Base-by-base conservation (phyloP, 2,797 vertebrate genomes). In the Thalassophryne amazonica region DNA sequence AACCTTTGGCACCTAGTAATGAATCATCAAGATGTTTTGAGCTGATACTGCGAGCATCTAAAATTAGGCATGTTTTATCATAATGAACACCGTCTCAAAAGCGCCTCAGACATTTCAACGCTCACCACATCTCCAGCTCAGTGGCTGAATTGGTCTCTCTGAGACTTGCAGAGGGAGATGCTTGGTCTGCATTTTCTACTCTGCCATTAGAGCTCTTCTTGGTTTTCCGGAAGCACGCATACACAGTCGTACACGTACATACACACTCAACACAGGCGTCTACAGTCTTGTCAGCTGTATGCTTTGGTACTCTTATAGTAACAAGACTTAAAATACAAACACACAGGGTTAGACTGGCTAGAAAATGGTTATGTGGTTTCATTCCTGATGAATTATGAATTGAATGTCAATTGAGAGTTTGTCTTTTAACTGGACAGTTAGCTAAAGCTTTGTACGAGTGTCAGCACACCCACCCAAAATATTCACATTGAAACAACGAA, bases 1-100 rank as follows among this genome's bases (percentile, higher is more conserved):
- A 76, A 58, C 46, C 61, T 56, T 76, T 66, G 68, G 49, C 67
- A 69, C 60, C 76, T 49, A 41, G 51, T 75, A 56, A 80, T 73
- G 72, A 80, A 76, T 72, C 59, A 78, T 78, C 52, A 55, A 53
- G 60, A 73, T 75, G 59, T 75, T 78, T 68, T 66, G 67, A 72
- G 56, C 52, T 51, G 68, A 76, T 76, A 53, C 41, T 23, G 51
- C 71, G 69, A 66, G 65, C 50, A 25, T 57, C 48, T 40, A 43
- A 56, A 65, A 37, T 51, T 39, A 58, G 67, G 41, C 64, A 18
- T 37, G 36, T 57, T 74, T 78, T 65, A 56, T 60, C 28, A 19
- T 64, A 59, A 65, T 32, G 45, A 81, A 37, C 55, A 29, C 38
- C 63, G 45, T 45, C 56, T 72, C 19, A 1, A 18, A 41, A 48